Evolutionary conservation across 2,113 vertebrate species (phyloP).

Genomic region (Dipodomys stephensi): DNA sequence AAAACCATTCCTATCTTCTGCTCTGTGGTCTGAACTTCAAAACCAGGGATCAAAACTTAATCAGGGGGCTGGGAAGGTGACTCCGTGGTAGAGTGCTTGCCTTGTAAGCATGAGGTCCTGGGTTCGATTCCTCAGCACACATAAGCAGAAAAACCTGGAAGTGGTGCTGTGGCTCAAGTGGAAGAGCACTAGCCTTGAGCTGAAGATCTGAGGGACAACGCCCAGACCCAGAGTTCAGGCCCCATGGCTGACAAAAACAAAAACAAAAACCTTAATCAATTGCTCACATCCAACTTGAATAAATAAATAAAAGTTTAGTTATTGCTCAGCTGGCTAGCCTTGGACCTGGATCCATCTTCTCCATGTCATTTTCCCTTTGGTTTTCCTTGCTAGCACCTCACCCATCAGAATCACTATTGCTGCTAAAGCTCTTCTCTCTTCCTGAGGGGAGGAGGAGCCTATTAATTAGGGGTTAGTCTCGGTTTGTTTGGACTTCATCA

Average conservation of each 20-base stretch:
- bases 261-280: background rate
- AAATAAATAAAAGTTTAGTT: constrained; percentile 55
- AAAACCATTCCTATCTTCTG: constrained; percentile 13
- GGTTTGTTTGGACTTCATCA: constrained; percentile 40
- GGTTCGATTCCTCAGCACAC: too few species aligned
- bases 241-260: too few species aligned
- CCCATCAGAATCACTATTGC: background rate
- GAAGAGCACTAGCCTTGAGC: too few species aligned
- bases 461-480: constrained; percentile 64
- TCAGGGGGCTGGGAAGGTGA: background rate
- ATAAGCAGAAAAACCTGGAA: too few species aligned
- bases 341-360: constrained; percentile 27
- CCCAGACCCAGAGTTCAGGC: too few species aligned
- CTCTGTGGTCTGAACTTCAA: background rate
- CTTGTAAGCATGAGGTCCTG: too few species aligned
- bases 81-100: too few species aligned
- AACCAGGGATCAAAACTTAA: constrained; percentile 25
- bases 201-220: too few species aligned
- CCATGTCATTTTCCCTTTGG: constrained; percentile 33
- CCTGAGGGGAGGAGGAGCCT: background rate
- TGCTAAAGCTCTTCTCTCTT: constrained; percentile 41
- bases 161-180: too few species aligned
- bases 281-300: constrained; percentile 51
- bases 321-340: constrained; percentile 12
- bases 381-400: background rate